Base-by-base conservation (phyloP, 2,797 vertebrate species). In the Urocyon cinereoargenteus region DNA sequence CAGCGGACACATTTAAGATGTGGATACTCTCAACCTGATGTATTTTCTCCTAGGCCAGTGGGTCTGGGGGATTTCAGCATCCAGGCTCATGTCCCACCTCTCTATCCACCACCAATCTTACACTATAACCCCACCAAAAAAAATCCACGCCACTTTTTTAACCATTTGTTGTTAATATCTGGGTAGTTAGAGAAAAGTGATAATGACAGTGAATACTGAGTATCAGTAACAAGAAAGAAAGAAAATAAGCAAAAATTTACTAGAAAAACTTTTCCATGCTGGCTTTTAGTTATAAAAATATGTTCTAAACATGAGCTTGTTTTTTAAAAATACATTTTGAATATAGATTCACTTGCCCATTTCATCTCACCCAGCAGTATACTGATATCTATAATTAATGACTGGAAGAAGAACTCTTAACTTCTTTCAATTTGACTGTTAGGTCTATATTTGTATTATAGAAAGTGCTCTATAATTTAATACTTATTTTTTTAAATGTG, bases 391-490 rank as follows among this genome's bases (percentile, higher is more conserved):
- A 66, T 28, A 94, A 24, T 49, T 24, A 96, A 90, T 28, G 40
- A 24, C 24, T 45, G 15, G 24, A 88, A 81, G 21, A 28, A 86
- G 85, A 86, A 18, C 34, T 72, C 68, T 81, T 70, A 34, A 51
- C n/a, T 75, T 55, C 79, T 88, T 86, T 94, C 72, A 82, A 4
- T 70, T 64, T 72, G 21, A 75, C 75, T 57, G 26, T 26, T 91
- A 21, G 34, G 3, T 93, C 66, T 97, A 36, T 57, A 64, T 81
- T 85, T 83, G 49, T 92, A 68, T 70, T 68, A 70, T 28, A 36
- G 59, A 68, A 96, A 90, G 19, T 87, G 5, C 49, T 87, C 73
- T 90, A 73, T 61, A 86, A 86, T 83, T 57, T 92, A 96, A 90
- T 86, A 49, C 75, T 92, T 45, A 51, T 40, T 3, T 82, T 36